Base-by-base conservation (phyloP, 2,797 vertebrate genomes). In the Cheirogaleus major region DNA sequence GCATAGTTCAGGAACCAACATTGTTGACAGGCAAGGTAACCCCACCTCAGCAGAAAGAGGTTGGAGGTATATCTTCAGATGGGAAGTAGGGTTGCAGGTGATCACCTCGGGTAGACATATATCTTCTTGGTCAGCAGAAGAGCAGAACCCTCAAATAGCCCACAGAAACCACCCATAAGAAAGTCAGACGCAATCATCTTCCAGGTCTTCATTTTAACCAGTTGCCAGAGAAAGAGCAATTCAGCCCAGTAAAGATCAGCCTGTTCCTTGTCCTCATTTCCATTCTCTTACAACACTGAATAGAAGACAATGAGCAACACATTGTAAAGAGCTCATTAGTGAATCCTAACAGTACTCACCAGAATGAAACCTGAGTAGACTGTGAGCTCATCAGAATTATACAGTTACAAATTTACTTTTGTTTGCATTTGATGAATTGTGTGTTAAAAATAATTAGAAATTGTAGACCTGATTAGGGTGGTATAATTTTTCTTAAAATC, bases 381-480 rank as follows among this genome's bases (percentile, higher is more conserved):
- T 80, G 61, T 78, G 84, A 94, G 65, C 25, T 89, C 89, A 86
- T 84, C 67, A 78, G 67, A 73, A 45, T 79, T 65, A 55, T 0
- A 59, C 11, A 89, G 50, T 35, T 73, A 65, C 48, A 35, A 61
- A 81, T 67, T 92, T 41, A 63, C 30, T 22, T 90, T 89, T 23
- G 70, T 88, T 95, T 92, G 25, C 25, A 50, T 80, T 93, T 67
- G 52, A 95, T 45, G 35, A 87, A 87, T 61, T 73, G 27, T 50
- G 73, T 87, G 67, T 55, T 92, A 59, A 14, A 72, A 87, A 75
- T 79, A 18, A 30, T 2, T 91, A 45, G 61, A 96, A 93, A 83
- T 69, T 43, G 23, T 8, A 27, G n/a, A 38, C 25, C 55, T 75
- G 82, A 63, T 88, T 75, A 76, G 13, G 23, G 20, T 81, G 48